phyloP scores from a whole-genome alignment of 2,797 vertebrate species.

The Sebastes vulpes region DNA sequence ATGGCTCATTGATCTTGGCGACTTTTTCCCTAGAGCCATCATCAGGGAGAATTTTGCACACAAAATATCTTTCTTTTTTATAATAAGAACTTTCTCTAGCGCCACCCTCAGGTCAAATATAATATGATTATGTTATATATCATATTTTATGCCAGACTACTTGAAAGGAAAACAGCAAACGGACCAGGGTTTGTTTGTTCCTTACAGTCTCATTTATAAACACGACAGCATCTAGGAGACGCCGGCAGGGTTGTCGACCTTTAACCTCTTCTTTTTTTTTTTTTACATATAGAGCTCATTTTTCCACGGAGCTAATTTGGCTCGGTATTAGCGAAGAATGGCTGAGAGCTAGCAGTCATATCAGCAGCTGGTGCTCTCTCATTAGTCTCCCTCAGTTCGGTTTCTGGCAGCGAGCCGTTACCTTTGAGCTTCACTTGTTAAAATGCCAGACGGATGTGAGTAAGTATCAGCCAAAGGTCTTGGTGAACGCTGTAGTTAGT shows the following conservation, averaged over 20 bases:
- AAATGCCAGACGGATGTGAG: conserved; percentile 70
- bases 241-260: conserved; percentile 1
- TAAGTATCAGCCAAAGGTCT: conserved; percentile 56
- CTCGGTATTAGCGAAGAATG: conserved; percentile 17
- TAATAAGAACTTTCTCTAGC: not conserved
- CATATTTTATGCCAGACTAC: not conserved
- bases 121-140: not conserved
- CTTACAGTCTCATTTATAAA: not conserved
- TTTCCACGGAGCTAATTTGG: conserved; percentile 39
- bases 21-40: not conserved
- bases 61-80: not conserved
- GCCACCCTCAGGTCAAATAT: not conserved
- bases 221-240: not conserved
- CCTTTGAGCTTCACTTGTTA: conserved; percentile 77
- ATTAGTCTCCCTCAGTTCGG: conserved; percentile 71
- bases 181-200: not conserved
- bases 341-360: conserved; percentile 43
- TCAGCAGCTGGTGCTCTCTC: conserved; percentile 71
- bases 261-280: not conserved
- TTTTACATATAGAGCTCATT: conserved; percentile 7
- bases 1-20: not conserved
- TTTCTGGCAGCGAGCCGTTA: conserved; percentile 65
- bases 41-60: not conserved
- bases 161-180: not conserved
- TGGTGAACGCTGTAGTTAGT: conserved; percentile 46